Base-by-base conservation (phyloP, 2,888 invertebrate species). In the Ametastegia equiseti region DNA sequence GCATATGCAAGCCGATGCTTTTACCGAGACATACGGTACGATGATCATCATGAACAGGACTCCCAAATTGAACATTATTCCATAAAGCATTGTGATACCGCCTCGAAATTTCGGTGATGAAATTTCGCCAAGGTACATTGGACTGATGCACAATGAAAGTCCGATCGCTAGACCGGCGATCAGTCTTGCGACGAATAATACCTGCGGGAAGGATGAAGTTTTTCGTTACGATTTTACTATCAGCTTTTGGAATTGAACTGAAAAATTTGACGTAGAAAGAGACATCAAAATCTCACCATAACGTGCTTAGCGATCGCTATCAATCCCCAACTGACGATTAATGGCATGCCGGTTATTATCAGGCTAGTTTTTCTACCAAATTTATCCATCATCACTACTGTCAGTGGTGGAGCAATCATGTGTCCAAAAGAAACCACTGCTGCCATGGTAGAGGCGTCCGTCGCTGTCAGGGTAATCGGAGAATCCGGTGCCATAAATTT, bases 31-130 rank as follows among this genome's bases (percentile, higher is more conserved):
- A 39, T 86, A 85, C 4, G 89, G 89, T 0, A 87, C 88, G 0
- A 89, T 71, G 0, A 85, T 80, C 85, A 86, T 90, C 5, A 88
- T 84, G 42, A 86, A 77, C 5, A 91, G 83, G n/a, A 89, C 86
- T 9, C 91, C 91, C 36, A 86, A 47, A 73, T 88, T 90, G 87
- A 92, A 92, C 88, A 93, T 93, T 90, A 94, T 93, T 86, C 93
- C 93, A 91, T 93, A 93, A 84, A 94, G 91, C 27, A 94, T 94
- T 85, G 94, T 93, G 84, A 94, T 93, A 33, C 94, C 94, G n/a
- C 95, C 95, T 80, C 95, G 92, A 0, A 83, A 82, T 0, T 82
- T 78, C 7, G 82, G 78, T 2, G 88, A 88, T 0, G 86, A 83
- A 71, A 89, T 82, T 82, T 89, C 88, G 5, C 86, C 88, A 9